Evolutionary conservation across 2,113 vertebrate genomes (phyloP).

Genomic region (Cavia aperea): DNA sequence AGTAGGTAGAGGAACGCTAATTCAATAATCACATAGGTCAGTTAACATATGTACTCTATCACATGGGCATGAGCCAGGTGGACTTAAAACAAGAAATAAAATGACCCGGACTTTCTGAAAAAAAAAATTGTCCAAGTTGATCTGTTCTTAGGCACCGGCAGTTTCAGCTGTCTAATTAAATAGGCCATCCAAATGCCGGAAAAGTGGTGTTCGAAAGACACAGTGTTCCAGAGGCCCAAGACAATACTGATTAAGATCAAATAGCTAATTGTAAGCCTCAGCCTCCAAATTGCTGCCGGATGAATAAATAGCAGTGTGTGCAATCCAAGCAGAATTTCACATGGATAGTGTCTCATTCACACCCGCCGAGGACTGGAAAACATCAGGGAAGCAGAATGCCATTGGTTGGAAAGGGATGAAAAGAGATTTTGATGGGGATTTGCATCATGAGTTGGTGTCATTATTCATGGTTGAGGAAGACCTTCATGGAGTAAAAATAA

Average conservation of each 20-base stretch:
- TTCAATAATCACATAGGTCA: not conserved
- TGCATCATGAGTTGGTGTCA: constrained; percentile 65
- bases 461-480: constrained; percentile 67
- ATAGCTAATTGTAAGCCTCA: constrained; percentile 77
- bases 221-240: constrained; percentile 69
- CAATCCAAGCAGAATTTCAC: constrained; percentile 76
- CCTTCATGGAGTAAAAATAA: constrained; percentile 50
- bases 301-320: constrained; percentile 77
- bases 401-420: constrained; percentile 76
- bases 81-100: constrained; percentile 19
- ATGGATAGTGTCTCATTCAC: constrained; percentile 75
- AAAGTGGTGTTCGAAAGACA: constrained; percentile 71
- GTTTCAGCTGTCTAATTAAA: constrained; percentile 69
- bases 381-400: constrained; percentile 59
- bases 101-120: constrained; percentile 33
- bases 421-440: constrained; percentile 69
- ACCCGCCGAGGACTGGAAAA: constrained; percentile 68
- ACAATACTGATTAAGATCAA: constrained; percentile 82
- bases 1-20: not conserved
- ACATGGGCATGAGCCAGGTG: not conserved
- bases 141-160: constrained; percentile 51
- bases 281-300: constrained; percentile 75
- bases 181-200: constrained; percentile 72
- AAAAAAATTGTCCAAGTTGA: constrained; percentile 49
- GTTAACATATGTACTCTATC: not conserved